Evolutionary conservation across 2,797 vertebrate genomes (phyloP), one percentile per base, ranked within the genome.

Genomic region (Gallirallus australis): DNA sequence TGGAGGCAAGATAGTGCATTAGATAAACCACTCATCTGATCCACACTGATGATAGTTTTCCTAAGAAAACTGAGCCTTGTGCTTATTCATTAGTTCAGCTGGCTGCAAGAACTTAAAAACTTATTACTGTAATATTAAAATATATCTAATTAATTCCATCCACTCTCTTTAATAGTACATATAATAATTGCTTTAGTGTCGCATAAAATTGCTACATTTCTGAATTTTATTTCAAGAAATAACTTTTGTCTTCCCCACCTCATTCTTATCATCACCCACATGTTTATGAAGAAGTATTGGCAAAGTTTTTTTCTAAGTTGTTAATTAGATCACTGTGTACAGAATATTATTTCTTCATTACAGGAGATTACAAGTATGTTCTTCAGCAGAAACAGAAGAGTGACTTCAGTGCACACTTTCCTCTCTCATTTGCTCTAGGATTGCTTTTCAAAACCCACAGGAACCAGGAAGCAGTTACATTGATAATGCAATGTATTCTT

Each of bases 301-400:
- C n/a, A 69, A 89, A 86, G 37, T 42, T n/a, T 54, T 90, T 93
- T 87, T 66, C 75, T 73, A 61, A 45, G 35, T 35, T 82, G 21
- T 81, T 94, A 92, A 96, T 95, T 95, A 87, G 78, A 77, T 40
- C 48, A 45, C 16, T 37, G 27, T 77, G 69, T 71, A 82, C 42
- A 85, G 83, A 96, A 90, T 93, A 90, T 89, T 60, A 79, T 85
- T 70, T 25, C 56, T 87, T 80, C 75, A 92, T 93, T 92, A 80
- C 12, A 75, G 53, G 27, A 73, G 94, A 96, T 73, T 61, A 28
- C 21, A 71, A 85, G 20, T 27, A 19, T 2, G 2, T 56, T 89
- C 25, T 89, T 70, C 54, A 85, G 47, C 14, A 73, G 14, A 85
- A n/a, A 23, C 20, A 73, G n/a, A 83, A 72, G 20, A 81, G 21